Base-by-base conservation (phyloP, 2,797 vertebrate genomes). In the Sebastes aleutianus region DNA sequence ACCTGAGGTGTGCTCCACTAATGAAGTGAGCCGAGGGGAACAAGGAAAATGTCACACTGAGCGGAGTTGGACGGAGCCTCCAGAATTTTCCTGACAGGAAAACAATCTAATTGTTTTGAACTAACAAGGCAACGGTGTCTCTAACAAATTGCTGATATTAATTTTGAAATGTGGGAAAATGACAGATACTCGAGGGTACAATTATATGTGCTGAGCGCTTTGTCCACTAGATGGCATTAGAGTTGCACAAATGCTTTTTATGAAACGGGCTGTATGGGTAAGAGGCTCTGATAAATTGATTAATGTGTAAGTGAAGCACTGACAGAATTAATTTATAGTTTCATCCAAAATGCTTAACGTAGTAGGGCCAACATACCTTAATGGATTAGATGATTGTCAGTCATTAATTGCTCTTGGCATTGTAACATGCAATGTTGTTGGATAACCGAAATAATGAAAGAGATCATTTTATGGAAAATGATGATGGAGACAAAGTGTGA, bases 181-280 rank as follows among this genome's bases (percentile, higher is more conserved):
- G 8, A 34, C 5, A 26, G 26, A 6, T 20, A 7, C 27, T 64
- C 3, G 3, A 5, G 2, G 3, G 16, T 32, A 27, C 6, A 8
- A 16, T 9, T 18, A 18, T 12, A 3, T 84, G 77, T 74, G 63
- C 29, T 76, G 29, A 53, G 8, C 4, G 3, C 10, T 70, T 62
- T 90, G 82, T 72, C 91, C 95, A 92, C 76, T 92, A 96, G 95
- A 79, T 92, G 95, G 92, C 90, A 92, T 75, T 78, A 93, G 76
- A 90, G 81, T 78, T 64, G n/a, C 83, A 92, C 29, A 36, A 71
- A 87, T 74, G 22, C 29, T 57, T 70, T 70, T 32, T 27, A 58
- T 76, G 27, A 76, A 82, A 54, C 22, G 14, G 54, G 53, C 47
- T 62, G 74, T 65, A 74, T 75, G 47, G 47, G 29, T 29, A 18